phyloP scores from a whole-genome alignment of 1,140 invertebrate genomes.

The Macrotrachela quadricornifera region DNA sequence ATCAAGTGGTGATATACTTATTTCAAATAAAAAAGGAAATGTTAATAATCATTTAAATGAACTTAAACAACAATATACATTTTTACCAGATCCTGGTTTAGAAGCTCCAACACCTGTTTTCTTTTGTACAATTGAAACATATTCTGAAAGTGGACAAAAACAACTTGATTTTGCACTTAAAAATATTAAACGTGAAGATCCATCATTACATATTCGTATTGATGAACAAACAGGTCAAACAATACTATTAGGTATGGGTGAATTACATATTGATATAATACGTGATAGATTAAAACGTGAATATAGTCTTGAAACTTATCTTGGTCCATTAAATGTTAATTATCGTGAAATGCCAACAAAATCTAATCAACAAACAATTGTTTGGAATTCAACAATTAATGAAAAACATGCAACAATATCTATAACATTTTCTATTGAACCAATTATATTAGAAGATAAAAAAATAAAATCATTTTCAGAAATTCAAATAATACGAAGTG shows the following conservation, averaged over 20 bases:
- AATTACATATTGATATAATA: slow-evolving; percentile 83
- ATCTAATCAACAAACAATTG: slow-evolving; percentile 32
- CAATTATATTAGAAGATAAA: no score
- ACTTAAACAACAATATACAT: not conserved
- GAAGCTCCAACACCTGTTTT: slow-evolving; percentile 73
- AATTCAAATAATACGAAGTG: not conserved
- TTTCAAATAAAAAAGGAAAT: slow-evolving; percentile 11
- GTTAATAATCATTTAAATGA: not conserved
- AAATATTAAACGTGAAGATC: slow-evolving; percentile 71
- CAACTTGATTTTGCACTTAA: slow-evolving; percentile 59
- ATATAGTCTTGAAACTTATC: slow-evolving; percentile 68
- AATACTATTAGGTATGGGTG: slow-evolving; percentile 70
- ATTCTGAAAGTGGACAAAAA: slow-evolving; percentile 49
- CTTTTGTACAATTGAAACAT: slow-evolving; percentile 83
- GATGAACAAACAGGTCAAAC: slow-evolving; percentile 54
- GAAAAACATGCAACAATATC: not conserved
- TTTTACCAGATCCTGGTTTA: not conserved
- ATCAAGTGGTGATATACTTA: slow-evolving; percentile 60
- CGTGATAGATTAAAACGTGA: slow-evolving; percentile 40
- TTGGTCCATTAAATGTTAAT: slow-evolving; percentile 46
- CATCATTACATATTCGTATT: slow-evolving; percentile 55
- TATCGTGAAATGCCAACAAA: slow-evolving; percentile 63
- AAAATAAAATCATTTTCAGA: not conserved
- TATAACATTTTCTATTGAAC: no score
- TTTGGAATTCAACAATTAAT: not conserved